These are phyloP conservation scores for Anarhynchus alexandrinus DNA, from an alignment of 2,113 vertebrate genomes.

Conservation along the genomic window DNA sequence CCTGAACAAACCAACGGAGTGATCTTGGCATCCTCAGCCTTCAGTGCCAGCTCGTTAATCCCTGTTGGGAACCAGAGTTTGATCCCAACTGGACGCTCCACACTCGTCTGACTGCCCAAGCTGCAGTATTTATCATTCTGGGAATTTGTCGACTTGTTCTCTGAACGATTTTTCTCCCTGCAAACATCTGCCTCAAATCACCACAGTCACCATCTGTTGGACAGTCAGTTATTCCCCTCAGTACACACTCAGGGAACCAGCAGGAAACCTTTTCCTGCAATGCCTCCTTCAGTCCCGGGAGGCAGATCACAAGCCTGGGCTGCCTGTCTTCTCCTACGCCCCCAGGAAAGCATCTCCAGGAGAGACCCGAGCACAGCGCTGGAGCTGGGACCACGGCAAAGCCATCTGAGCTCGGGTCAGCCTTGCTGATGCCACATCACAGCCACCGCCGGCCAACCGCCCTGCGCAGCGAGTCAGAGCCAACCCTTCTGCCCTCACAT, in stretches of 20 bases:
- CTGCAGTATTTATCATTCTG: neutral
- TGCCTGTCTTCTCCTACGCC: neutral
- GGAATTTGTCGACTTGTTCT: too few relatives aligned
- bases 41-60: neutral
- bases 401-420: neutral
- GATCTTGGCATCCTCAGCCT: neutral
- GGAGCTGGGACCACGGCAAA: neutral
- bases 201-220: neutral
- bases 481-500: too few relatives aligned
- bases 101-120: fast-evolving
- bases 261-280: neutral
- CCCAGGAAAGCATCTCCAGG: neutral
- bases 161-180: neutral
- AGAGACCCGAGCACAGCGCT: fast-evolving
- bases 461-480: neutral
- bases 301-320: neutral
- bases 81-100: neutral
- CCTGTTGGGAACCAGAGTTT: neutral
- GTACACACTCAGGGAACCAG: too few relatives aligned
- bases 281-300: neutral
- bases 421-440: neutral
- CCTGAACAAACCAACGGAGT: neutral
- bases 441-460: neutral
- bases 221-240: neutral
- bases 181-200: neutral